These are phyloP conservation scores for Octopus sinensis DNA, from an alignment of 1,140 invertebrate genomes.

Conservation along the genomic window DNA sequence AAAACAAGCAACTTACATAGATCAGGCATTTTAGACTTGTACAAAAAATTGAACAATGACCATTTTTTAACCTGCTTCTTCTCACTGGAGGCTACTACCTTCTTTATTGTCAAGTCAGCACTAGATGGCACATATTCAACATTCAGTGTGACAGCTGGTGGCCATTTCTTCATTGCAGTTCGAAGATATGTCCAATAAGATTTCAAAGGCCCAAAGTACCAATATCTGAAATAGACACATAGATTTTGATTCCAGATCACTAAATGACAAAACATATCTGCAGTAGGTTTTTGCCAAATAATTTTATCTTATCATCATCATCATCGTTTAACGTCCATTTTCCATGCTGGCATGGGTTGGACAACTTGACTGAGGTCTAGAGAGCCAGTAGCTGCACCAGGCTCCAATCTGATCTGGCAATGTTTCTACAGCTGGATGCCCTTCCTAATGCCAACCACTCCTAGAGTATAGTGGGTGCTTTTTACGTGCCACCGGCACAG, in stretches of 20 bases:
- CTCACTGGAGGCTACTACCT: neutral
- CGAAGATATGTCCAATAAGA: constrained; percentile 69
- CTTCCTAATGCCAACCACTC: no score
- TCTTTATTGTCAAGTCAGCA: neutral
- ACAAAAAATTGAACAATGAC: neutral
- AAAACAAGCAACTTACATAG: no score
- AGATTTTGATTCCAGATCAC: neutral
- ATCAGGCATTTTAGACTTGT: neutral
- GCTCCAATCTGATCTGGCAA: no score
- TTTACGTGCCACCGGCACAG: no score
- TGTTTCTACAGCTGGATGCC: no score
- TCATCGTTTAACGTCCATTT: no score
- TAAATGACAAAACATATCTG: neutral
- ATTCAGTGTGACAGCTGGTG: constrained; percentile 68
- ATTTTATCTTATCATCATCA: no score
- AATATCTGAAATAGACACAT: constrained; percentile 63
- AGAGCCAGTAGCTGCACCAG: no score
- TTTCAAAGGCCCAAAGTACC: constrained; percentile 77
- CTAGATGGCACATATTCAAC: constrained; percentile 66
- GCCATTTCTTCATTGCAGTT: constrained; percentile 67
- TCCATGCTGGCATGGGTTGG: no score
- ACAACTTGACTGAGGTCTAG: no score
- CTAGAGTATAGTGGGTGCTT: no score
- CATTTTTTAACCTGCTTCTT: neutral
- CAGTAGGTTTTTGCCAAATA: no score